Evolutionary conservation across 2,113 vertebrate species (phyloP).

Genomic region (Ptychochromis oligacanthus): DNA sequence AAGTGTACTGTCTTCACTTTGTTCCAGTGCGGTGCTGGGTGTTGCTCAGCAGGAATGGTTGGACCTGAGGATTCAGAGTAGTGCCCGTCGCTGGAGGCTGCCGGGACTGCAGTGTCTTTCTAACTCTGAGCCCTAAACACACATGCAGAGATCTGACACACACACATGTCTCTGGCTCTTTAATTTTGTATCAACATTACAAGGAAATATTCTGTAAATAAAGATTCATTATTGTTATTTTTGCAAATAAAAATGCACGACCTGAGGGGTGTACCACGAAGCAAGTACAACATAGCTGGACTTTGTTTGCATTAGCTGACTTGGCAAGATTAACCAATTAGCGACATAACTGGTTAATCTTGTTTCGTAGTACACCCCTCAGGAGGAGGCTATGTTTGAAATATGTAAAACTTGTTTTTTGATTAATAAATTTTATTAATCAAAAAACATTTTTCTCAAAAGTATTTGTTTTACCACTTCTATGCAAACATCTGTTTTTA

Average conservation of each 20-base stretch:
- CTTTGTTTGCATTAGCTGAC: too few relatives aligned
- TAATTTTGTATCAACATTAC: not conserved
- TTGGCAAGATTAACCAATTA: too few relatives aligned
- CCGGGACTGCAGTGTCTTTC: slow-evolving; percentile 59
- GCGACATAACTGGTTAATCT: not conserved
- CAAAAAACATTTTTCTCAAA: not conserved
- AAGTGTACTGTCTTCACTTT: not conserved
- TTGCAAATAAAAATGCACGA: not conserved
- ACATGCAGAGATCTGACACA: not conserved
- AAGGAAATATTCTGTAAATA: not conserved
- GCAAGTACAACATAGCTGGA: not conserved
- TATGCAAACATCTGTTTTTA: not conserved
- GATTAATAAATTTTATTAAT: too few relatives aligned
- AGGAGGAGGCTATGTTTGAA: not conserved
- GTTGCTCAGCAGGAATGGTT: slow-evolving; percentile 64
- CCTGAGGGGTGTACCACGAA: not conserved
- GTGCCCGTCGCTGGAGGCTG: slow-evolving; percentile 52
- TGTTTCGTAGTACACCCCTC: not conserved
- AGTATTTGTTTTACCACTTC: not conserved
- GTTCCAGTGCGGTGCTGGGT: slow-evolving; percentile 49
- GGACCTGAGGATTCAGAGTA: slow-evolving; percentile 62
- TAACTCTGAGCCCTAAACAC: slow-evolving; percentile 48
- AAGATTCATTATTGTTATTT: not conserved
- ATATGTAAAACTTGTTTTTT: not conserved
- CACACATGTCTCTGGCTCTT: not conserved